Percentiles rank a stretch among this genome's conserved stretches.
These are phyloP conservation scores for Protosalanx chinensis DNA, from an alignment of 2,797 vertebrate species.

Conservation along the genomic window DNA sequence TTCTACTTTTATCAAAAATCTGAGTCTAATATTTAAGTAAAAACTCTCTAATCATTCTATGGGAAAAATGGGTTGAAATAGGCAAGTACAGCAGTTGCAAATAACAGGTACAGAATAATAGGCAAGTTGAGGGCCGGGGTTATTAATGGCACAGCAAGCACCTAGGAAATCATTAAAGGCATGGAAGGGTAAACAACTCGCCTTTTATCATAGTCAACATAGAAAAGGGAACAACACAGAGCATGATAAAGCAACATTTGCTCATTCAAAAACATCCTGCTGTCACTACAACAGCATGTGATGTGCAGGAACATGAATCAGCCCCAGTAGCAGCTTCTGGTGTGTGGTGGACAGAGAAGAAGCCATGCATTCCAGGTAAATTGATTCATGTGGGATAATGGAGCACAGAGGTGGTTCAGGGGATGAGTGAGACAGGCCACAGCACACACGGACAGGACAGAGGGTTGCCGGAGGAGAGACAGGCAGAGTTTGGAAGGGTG, in stretches of 20 bases:
- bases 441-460: constrained; percentile 67
- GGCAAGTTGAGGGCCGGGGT: constrained; percentile 51
- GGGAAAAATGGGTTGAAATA: constrained; percentile 49
- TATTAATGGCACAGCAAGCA: constrained; percentile 61
- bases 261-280: constrained; percentile 46
- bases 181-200: constrained; percentile 48
- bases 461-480: constrained; percentile 22
- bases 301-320: constrained; percentile 48
- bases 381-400: constrained; percentile 69
- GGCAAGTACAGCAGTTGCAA: constrained; percentile 49
- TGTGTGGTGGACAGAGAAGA: constrained; percentile 25
- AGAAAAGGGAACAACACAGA: constrained; percentile 33
- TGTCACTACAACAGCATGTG: constrained; percentile 54
- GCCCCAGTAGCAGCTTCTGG: constrained; percentile 35
- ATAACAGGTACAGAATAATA: constrained; percentile 48
- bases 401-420: constrained; percentile 78
- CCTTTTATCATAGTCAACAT: constrained; percentile 29
- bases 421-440: constrained; percentile 78
- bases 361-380: constrained; percentile 61
- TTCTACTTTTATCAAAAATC: constrained; percentile 17
- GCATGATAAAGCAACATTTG: constrained; percentile 26
- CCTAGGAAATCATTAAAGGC: constrained; percentile 58
- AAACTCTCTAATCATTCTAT: constrained; percentile 43
- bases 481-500: constrained; percentile 22
- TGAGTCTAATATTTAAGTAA: constrained; percentile 37